Conservation (phyloP, 2,888 invertebrate genomes). For the Anoplius nigerrimus region DNA sequence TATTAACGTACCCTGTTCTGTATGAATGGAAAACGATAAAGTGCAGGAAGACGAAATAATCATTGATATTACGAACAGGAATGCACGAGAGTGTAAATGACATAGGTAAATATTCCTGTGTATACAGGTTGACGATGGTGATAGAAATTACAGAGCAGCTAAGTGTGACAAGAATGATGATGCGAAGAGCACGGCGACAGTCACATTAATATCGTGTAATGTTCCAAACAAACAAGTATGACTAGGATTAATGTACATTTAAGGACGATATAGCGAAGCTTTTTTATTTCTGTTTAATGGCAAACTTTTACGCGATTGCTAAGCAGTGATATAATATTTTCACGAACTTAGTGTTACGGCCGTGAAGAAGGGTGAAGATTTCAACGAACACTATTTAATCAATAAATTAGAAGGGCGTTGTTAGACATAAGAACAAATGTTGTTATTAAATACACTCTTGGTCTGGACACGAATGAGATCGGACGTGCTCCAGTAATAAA, state of each 20-base stretch:
- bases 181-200: constrained; percentile 27
- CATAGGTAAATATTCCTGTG: constrained; percentile 9
- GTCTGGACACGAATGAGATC: too few relatives aligned
- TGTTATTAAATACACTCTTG: too few relatives aligned
- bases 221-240: constrained; percentile 25
- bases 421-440: too few relatives aligned
- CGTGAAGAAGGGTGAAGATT: too few relatives aligned
- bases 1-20: constrained; percentile 52
- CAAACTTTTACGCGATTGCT: background rate
- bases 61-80: too few relatives aligned
- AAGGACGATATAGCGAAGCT: constrained; percentile 13
- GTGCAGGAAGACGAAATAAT: background rate
- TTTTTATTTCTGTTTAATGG: background rate
- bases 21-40: background rate
- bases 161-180: constrained; percentile 10
- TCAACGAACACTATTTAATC: too few relatives aligned
- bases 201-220: constrained; percentile 26
- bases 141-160: constrained; percentile 17
- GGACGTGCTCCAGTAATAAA: too few relatives aligned
- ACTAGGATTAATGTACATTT: constrained; percentile 10
- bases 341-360: too few relatives aligned
- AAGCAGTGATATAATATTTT: background rate
- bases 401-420: too few relatives aligned
- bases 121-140: constrained; percentile 1
- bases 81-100: background rate